A percentile compares a stretch with the other conserved stretches of the same genome.
These are phyloP conservation scores for Microhierax caerulescens DNA, from an alignment of 2,797 vertebrate genomes.

Conservation along the genomic window DNA sequence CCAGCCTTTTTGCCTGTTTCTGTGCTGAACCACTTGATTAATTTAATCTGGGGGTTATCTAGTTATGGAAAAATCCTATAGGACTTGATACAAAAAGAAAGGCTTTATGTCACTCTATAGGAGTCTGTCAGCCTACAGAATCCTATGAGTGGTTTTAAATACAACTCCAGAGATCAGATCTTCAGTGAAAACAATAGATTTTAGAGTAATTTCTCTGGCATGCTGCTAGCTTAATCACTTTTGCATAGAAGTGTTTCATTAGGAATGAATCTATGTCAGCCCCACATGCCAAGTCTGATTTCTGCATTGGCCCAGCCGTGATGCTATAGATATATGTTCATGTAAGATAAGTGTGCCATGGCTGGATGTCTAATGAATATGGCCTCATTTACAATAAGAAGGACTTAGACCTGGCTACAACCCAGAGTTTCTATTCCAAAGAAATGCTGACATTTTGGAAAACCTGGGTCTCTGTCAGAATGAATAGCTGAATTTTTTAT, in stretches of 20 bases:
- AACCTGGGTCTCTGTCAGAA: not conserved
- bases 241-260: slow-evolving; percentile 15
- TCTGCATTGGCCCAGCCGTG: not conserved
- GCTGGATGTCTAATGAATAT: slow-evolving; percentile 50
- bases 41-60: not conserved
- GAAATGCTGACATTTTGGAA: slow-evolving; percentile 50
- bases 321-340: not conserved
- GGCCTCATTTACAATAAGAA: slow-evolving; percentile 49
- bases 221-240: slow-evolving; percentile 17
- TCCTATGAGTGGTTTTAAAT: not conserved
- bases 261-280: slow-evolving; percentile 45
- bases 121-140: not conserved
- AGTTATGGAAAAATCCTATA: not conserved
- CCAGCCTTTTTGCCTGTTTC: not conserved
- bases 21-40: not conserved
- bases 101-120: not conserved
- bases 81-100: not conserved
- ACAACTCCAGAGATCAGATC: not conserved
- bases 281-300: not conserved
- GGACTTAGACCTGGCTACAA: not conserved
- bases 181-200: slow-evolving; percentile 32
- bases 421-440: slow-evolving; percentile 34
- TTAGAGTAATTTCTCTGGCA: slow-evolving; percentile 19
- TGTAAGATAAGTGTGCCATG: slow-evolving; percentile 39
- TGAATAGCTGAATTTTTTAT: slow-evolving; percentile 3